Evolutionary conservation across 2,797 vertebrate genomes (phyloP), one percentile per base, ranked within the genome.

Genomic region (Enteromius paludinosus): DNA sequence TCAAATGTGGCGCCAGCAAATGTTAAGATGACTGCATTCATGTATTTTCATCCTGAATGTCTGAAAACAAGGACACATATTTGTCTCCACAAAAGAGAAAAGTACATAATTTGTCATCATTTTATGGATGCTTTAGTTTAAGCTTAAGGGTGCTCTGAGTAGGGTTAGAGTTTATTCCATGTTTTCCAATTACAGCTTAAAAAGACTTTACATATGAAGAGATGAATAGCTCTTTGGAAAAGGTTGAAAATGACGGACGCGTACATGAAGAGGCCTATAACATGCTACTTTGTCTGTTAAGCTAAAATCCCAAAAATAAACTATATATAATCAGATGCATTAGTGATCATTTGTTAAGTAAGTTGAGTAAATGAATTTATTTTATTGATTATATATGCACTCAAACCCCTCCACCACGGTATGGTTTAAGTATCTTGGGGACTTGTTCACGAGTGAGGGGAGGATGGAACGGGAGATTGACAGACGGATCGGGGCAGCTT

Each of bases 31-130:
- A 68, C 15, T 28, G 5, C 33, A 79, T 54, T 56, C 33, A 14
- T 52, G 47, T 18, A 28, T 79, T 56, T 41, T 43, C 28, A n/a
- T 56, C 47, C 3, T 38, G n/a, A 4, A 68, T 25, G 23, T 5
- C 5, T 69, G 28, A 56, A 56, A 79, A 45, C 52, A 30, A 79
- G 78, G 52, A 70, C 66, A 79, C 66, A 70, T 23, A 45, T 59
- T 30, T 79, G 28, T 66, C 14, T 25, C 28, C 20, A 59, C 66
- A 70, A 43, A 45, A 14, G 61, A n/a, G 18, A 56, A 20, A 70
- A 43, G 35, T 30, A 70, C 14, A 69, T 25, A 5, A 28, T 70
- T 23, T 14, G 64, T 14, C 41, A 8, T 30, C 7, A 20, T 41
- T 54, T 45, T 28, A 30, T n/a, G 35, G 23, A 70, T 70, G 25